Base-by-base conservation (phyloP, 2,888 invertebrate species). In the Cheilosia scutellata region DNA sequence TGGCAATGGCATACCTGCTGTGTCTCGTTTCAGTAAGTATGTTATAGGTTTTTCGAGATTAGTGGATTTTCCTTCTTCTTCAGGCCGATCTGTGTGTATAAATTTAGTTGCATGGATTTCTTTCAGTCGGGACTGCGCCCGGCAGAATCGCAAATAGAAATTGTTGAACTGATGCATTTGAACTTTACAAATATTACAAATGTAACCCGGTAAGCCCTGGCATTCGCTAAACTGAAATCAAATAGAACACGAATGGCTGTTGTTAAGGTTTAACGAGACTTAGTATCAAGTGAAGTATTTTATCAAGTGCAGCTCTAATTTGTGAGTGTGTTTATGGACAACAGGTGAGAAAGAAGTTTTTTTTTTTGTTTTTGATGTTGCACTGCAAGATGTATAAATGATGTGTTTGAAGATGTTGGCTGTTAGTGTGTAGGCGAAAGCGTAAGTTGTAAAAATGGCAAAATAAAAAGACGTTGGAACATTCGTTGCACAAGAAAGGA, bases 91-190 rank as follows among this genome's bases (percentile, higher is more conserved):
- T 0, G 47, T 4, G 6, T 53, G 65, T 6, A 86, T 51, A 62
- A 86, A 82, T 11, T 65, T 2, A 5, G 29, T 33, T 2, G 33
- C 7, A 44, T 86, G 76, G 49, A 66, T 7, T 5, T 16, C 7
- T 13, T n/a, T 25, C 0, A 86, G 44, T 13, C 70, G 63, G 4
- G 2, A 5, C 9, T 82, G 66, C 2, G 49, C 55, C 4, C 82
- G 76, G 13, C 5, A 13, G 20, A 77, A 76, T 16, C 66, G 65
- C 49, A 68, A 29, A 49, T 76, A 82, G 40, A 86, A 86, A 63
- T 82, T 86, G 49, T 76, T 86, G 37, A 86, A 82, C 42, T 82
- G 82, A 25, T 86, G 82, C 40, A 86, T 57, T 49, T 82, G 86
- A 49, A 82, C 11, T 62, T 77, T 86, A 25, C 86, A 86, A 27